Base-by-base conservation (phyloP, 2,113 vertebrate species). In the Actenoides hombroni region DNA sequence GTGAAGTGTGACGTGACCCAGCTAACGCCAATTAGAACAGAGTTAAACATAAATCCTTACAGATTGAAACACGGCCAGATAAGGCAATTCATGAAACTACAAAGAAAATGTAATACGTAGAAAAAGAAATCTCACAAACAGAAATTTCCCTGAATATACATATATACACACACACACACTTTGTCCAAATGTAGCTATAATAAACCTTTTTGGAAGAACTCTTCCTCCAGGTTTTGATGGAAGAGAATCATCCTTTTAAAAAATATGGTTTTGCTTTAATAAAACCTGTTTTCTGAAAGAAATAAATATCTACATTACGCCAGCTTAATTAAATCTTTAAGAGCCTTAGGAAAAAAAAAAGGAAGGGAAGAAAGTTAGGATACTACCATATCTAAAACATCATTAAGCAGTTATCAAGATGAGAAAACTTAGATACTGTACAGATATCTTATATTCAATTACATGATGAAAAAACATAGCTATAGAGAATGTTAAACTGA, bases 401-500 rank as follows among this genome's bases (percentile, higher is more conserved):
- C 35, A 67, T 95, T 82, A 90, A 76, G 64, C 16, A 57, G 70
- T 84, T 88, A 94, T 90, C 75, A 90, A 92, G 63, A 92, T 83
- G 40, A 82, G 64, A 69, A 61, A 89, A 85, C 57, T 88, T 87
- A 83, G 80, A 89, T 89, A 92, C 70, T 82, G 51, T 96, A 90
- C 44, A 87, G 84, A 81, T 78, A 90, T 31, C 90, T 86, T 83
- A 92, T 88, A 95, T 94, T 94, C 76, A 92, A 83, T 97, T 90
- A 91, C 46, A 69, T 82, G 82, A 68, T 37, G 53, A 85, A 80
- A 93, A 96, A 92, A 17, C 21, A 82, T 7, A 91, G 48, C n/a
- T 71, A 84, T 69, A 95, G 28, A 17, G 91, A 91, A 89, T 42
- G 68, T 70, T 87, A 86, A 94, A 88, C 86, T 29, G 78, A 78